Base-by-base conservation (phyloP, 2,888 invertebrate genomes). In the Ellobium chinense region DNA sequence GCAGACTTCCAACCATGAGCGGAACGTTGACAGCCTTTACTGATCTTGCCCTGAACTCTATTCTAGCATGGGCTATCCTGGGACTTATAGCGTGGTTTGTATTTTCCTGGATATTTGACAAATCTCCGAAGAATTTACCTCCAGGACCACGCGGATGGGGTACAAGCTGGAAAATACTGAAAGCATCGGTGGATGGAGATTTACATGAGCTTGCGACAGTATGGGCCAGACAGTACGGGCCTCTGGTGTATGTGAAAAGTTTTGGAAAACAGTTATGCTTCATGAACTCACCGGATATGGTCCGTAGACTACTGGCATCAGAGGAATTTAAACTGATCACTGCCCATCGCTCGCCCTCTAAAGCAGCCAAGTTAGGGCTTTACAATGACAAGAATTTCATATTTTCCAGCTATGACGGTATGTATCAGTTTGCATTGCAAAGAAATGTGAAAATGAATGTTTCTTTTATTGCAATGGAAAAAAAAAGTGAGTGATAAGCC, bases 191-290 rank as follows among this genome's bases (percentile, higher is more conserved):
- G 68, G 60, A 60, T 4, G 80, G 46, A 12, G 37, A 58, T 12
- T 31, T 80, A 3, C 68, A 54, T 12, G 60, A 60, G 39, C 68
- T 74, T 39, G 62, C 80, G 7, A 29, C 29, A 4, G 66, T 39
- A 29, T 80, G 80, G 80, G 74, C 74, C 29, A 31, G 24, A 21
- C 37, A 62, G 12, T 80, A 75, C 4, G 80, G 80, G 21, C 68
- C 74, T 2, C 12, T 80, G 36, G 62, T 68, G 24, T 62, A 58
- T 39, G 36, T 73, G 7, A 14, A 46, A 12, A 62, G 58, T 14
- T 31, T 58, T 60, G 69, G 62, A 9, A n/a, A 29, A 12, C 73
- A 54, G 0, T 14, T 80, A 2, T 27, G 37, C 18, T 69, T 73
- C 21, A 39, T 80, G 5, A 80, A 80, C 24, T 37, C 68, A 14